Evolutionary conservation across 1,140 invertebrate species (phyloP).

Genomic region (Drosophila tani): DNA sequence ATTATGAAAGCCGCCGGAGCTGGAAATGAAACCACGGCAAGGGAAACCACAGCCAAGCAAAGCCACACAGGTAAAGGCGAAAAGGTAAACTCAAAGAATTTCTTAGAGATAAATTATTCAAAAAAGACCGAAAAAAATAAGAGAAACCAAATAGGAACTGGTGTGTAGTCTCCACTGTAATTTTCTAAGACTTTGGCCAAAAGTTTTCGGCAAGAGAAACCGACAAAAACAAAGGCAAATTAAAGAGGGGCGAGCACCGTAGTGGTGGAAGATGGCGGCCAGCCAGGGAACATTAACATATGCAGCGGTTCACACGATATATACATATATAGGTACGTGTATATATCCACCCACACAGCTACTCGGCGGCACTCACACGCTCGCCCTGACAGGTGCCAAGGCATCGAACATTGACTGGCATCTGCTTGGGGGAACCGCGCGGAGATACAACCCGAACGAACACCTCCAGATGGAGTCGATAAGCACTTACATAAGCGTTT

Average conservation of each 20-base stretch:
- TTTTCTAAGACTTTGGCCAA: constrained; percentile 59
- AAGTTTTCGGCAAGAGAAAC: constrained; percentile 32
- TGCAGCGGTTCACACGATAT: constrained; percentile 80
- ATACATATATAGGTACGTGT: constrained; percentile 42
- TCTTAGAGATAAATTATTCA: constrained; percentile 78
- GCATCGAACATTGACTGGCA: constrained; percentile 77
- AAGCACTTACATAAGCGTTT: constrained; percentile 45
- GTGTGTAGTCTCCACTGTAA: constrained; percentile 55
- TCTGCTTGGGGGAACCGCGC: constrained; percentile 22
- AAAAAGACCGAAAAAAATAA: constrained; percentile 42
- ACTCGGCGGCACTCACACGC: constrained; percentile 20
- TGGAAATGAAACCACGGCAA: constrained; percentile 51
- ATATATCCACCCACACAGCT: constrained; percentile 48
- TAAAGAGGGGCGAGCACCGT: constrained; percentile 46
- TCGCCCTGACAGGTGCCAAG: constrained; percentile 72
- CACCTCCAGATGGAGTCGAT: constrained; percentile 61
- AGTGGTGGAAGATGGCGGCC: constrained; percentile 63
- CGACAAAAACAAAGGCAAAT: constrained; percentile 70
- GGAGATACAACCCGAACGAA: constrained; percentile 21
- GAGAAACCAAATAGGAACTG: constrained; percentile 38
- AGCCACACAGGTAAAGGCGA: constrained; percentile 45
- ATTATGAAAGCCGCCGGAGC: constrained; percentile 74
- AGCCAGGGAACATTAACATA: constrained; percentile 71
- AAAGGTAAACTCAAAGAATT: constrained; percentile 61
- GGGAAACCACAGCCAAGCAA: constrained; percentile 42